Evolutionary conservation across 2,113 vertebrate species (phyloP).

Genomic region (Halichoeres trimaculatus): DNA sequence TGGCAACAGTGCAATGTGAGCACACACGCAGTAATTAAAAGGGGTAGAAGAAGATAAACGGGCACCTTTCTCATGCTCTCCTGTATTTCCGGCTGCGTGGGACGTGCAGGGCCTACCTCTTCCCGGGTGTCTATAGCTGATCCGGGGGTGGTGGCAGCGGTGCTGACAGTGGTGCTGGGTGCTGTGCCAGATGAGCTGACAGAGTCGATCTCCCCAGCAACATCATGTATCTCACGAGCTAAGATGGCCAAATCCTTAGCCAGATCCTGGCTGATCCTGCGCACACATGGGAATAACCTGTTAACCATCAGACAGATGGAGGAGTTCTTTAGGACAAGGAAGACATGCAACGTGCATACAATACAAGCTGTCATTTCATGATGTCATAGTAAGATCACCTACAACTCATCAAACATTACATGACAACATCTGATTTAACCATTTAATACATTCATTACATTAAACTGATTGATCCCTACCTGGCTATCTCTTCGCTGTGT

Average conservation of each 20-base stretch:
- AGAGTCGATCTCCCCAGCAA: constrained; percentile 98
- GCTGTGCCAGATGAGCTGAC: constrained; percentile 99
- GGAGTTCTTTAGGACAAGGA: constrained; percentile 69
- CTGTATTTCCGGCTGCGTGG: constrained; percentile 81
- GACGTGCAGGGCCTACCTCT: constrained; percentile 94
- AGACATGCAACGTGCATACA: constrained; percentile 44
- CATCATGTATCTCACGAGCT: constrained; percentile 99
- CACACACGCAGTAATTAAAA: constrained; percentile 13
- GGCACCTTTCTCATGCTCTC: constrained; percentile 94
- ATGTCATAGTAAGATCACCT: neutral
- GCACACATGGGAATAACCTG: constrained; percentile 89
- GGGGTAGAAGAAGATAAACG: constrained; percentile 85
- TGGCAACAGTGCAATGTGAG: constrained; percentile 55
- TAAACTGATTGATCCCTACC: constrained; percentile 81
- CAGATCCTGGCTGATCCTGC: constrained; percentile 99
- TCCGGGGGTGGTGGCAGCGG: constrained; percentile 98
- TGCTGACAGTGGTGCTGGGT: constrained; percentile 99
- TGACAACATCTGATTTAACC: neutral
- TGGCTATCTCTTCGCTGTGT: constrained; percentile 98
- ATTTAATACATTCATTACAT: neutral
- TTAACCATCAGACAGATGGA: constrained; percentile 81
- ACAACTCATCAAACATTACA: neutral
- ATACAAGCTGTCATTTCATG: neutral
- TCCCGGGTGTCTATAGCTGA: constrained; percentile 99
- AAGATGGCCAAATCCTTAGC: constrained; percentile 94